A percentile compares a stretch with the other conserved stretches of the same genome.
Conservation (phyloP, 2,888 invertebrate species). For the Leptogaster cylindrica region DNA sequence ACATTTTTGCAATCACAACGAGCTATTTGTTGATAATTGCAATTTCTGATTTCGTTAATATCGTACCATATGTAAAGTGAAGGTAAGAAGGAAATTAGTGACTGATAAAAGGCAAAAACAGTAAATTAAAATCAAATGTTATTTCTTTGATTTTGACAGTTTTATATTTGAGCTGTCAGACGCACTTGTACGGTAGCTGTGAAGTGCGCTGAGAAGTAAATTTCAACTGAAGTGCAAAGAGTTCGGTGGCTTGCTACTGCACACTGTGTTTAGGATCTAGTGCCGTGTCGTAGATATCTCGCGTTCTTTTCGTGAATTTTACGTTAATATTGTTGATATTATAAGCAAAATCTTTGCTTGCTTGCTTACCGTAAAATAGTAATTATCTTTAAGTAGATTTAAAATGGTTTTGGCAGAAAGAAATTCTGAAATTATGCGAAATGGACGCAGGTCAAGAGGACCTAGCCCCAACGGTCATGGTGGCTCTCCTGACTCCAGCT, state of each 20-base stretch:
- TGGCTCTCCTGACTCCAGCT: constrained; percentile 80
- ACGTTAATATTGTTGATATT: constrained; percentile 10
- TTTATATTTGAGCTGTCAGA: constrained; percentile 8
- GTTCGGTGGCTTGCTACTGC: constrained; percentile 36
- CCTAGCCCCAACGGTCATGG: constrained; percentile 87
- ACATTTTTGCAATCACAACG: not conserved
- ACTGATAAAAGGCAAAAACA: no score
- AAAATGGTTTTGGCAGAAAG: constrained; percentile 90
- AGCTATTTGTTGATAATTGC: constrained; percentile 7
- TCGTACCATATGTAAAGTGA: not conserved
- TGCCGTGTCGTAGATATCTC: constrained; percentile 27
- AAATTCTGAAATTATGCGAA: constrained; percentile 80
- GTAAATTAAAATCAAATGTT: no score
- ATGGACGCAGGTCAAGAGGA: constrained; percentile 87
- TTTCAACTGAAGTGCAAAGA: constrained; percentile 29
- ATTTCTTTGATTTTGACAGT: constrained; percentile 17
- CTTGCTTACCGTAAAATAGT: no score
- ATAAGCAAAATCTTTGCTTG: constrained; percentile 15
- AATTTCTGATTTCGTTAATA: not conserved
- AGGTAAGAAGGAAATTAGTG: no score
- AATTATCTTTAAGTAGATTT: constrained; percentile 14
- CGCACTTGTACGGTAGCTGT: constrained; percentile 35
- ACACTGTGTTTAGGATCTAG: constrained; percentile 35
- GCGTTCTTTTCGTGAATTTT: constrained; percentile 19
- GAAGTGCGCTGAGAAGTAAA: constrained; percentile 32